Percentiles rank a stretch among this genome's conserved stretches.
Conservation (phyloP, 2,113 vertebrate species). For the Danio rerio region GRCz12tu NC_133191.1:13248501-13249000, state of each 20-base stretch:
- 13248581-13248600: constrained; percentile 72
- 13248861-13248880: constrained; percentile 76
- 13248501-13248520: constrained; percentile 75
- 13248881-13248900: constrained; percentile 82
- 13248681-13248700: constrained; percentile 43
- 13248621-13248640: constrained; percentile 68
- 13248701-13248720: no score
- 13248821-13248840: constrained; percentile 80
- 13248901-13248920: constrained; percentile 80
- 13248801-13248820: constrained; percentile 78
- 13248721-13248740: no score
- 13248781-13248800: constrained; percentile 90
- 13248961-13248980: constrained; percentile 79
- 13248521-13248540: constrained; percentile 68
- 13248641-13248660: constrained; percentile 77
- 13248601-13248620: constrained; percentile 68
- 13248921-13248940: constrained; percentile 77
- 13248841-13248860: constrained; percentile 79
- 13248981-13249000: constrained; percentile 78
- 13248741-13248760: not conserved
- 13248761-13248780: constrained; percentile 83
- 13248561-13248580: constrained; percentile 67
- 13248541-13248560: constrained; percentile 32
- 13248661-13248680: constrained; percentile 62
- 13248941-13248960: constrained; percentile 71